A percentile compares a stretch with the other conserved stretches of the same genome.
Evolutionary conservation across 2,113 vertebrate species (phyloP).

Genomic region (Nothoprocta pentlandii): DNA sequence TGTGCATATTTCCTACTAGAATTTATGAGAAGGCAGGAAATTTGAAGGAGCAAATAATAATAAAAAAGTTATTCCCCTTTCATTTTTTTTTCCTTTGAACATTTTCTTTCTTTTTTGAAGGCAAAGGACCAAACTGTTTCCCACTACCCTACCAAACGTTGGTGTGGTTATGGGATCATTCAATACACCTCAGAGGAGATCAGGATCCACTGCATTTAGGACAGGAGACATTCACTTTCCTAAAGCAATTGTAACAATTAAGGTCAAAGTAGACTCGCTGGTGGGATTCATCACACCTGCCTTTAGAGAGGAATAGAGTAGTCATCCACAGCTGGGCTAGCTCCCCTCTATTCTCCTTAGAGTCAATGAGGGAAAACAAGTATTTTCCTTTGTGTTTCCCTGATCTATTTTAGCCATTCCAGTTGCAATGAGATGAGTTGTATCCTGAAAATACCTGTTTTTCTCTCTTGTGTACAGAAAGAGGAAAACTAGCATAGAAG

Average conservation of each 20-base stretch:
- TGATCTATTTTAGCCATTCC: background rate
- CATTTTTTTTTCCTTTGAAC: background rate
- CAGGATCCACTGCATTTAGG: background rate
- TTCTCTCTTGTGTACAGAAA: background rate
- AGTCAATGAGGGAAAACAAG: background rate
- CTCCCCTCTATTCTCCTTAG: background rate
- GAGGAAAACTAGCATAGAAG: background rate
- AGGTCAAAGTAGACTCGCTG: background rate
- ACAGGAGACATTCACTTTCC: background rate
- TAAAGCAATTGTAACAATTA: background rate
- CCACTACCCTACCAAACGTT: background rate
- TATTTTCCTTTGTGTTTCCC: background rate
- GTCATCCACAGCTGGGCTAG: background rate
- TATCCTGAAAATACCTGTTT: background rate
- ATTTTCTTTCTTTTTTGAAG: background rate
- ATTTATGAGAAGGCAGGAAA: slow-evolving; percentile 48
- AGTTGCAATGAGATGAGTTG: background rate
- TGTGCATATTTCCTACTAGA: background rate
- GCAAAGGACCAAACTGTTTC: slow-evolving; percentile 14
- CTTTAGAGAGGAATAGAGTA: background rate
- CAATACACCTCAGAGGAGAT: background rate
- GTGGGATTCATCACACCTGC: slow-evolving; percentile 10
- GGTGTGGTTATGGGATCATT: background rate
- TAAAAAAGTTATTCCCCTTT: background rate
- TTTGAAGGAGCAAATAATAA: background rate